Evolutionary conservation across 92 coral and sea anemone species (phyloP).

Genomic region (Phenganax marumi): DNA sequence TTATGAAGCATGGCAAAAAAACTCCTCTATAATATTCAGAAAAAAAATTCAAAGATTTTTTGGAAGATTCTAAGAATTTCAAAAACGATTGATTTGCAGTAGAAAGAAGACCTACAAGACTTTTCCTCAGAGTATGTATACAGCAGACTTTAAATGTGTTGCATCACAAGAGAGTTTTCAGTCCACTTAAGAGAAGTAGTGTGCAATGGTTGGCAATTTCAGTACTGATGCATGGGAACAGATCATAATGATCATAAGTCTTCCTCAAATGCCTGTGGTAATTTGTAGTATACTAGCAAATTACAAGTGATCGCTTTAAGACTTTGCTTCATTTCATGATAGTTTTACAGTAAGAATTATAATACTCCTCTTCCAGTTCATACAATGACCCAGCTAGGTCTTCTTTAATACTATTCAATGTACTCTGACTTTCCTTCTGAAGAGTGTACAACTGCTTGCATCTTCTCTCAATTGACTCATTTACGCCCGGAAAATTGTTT

Average conservation of each 20-base stretch:
- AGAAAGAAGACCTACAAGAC: too few relatives aligned
- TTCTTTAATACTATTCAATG: conserved; percentile 67
- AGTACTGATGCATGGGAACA: too few relatives aligned
- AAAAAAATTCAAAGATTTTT: neutral
- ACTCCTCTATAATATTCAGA: neutral
- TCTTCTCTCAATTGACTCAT: conserved; percentile 75
- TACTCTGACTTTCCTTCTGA: conserved; percentile 69
- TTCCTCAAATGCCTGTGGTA: too few relatives aligned
- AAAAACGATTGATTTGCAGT: too few relatives aligned
- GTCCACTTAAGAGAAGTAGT: too few relatives aligned
- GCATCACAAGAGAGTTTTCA: too few relatives aligned
- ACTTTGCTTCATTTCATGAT: conserved; percentile 4
- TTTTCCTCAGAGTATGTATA: too few relatives aligned
- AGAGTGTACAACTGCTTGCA: conserved; percentile 61
- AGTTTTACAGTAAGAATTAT: conserved; percentile 42
- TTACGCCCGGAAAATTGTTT: conserved; percentile 94
- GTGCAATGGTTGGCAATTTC: too few relatives aligned
- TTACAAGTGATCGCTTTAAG: neutral
- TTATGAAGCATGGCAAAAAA: conserved; percentile 6
- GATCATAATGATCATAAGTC: too few relatives aligned
- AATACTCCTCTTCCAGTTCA: conserved; percentile 83
- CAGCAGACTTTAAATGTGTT: too few relatives aligned
- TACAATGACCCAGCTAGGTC: conserved; percentile 66
- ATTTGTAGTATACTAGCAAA: neutral
- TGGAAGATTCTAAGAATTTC: too few relatives aligned